Base-by-base conservation (phyloP, 2,113 vertebrate species). In the Coracopsis vasa region DNA sequence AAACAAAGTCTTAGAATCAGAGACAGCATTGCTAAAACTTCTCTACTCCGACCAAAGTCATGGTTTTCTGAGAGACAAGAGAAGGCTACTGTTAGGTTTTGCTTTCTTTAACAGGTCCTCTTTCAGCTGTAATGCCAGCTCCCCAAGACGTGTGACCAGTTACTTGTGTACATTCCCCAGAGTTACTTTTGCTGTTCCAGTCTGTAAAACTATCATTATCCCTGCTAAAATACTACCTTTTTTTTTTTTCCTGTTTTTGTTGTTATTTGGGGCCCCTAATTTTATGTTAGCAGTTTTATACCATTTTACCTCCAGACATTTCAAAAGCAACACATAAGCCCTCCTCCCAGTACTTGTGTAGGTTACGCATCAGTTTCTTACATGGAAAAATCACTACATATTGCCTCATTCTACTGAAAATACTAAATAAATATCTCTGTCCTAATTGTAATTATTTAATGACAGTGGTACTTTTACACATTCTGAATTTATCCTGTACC, bases 331-430 rank as follows among this genome's bases (percentile, higher is more conserved):
- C 9, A 18, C 9, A 15, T 6, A 27, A 73, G 10, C 3, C 31
- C 27, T 61, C 14, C 17, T 60, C 35, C 9, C 41, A 75, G 23
- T 31, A 70, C 7, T 8, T 37, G 6, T 23, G 1, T 18, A 27
- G 15, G 16, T 2, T 27, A 10, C 0, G 0, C 33, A 9, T 4
- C 27, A 58, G 5, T 6, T 62, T 45, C n/a, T 9, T 23, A 18
- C 2, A 15, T 4, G 2, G 27, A 80, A 19, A 47, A 37, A 21
- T 25, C 4, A 1, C 7, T n/a, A 20, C 25, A 58, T 31, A 31
- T 6, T 42, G 14, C 5, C 17, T 42, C 47, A 9, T 17, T 39
- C 39, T 58, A 17, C 20, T 62, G 21, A 91, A 86, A 84, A 35
- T 2, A 41, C 14, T 19, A 27, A 45, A 62, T 7, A 74, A 67